A percentile compares a stretch with the other conserved stretches of the same genome.
phyloP scores from a whole-genome alignment of 2,113 vertebrate species.

The Triplophysa tibetana region DNA sequence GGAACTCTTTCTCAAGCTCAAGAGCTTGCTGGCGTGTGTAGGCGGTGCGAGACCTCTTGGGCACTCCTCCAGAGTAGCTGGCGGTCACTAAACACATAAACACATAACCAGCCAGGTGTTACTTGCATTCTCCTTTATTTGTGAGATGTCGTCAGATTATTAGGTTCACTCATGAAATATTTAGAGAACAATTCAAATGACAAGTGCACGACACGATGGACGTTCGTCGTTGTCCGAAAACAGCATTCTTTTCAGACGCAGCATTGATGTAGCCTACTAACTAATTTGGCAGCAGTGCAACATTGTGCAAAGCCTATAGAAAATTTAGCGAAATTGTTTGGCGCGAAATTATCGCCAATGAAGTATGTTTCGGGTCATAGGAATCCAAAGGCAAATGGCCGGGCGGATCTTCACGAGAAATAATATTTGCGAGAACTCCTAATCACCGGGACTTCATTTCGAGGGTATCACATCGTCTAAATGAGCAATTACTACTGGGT shows the following conservation, averaged over 20 bases:
- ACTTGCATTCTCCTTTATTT: slow-evolving; percentile 60
- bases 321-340: slow-evolving; percentile 73
- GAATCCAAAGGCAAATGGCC: slow-evolving; percentile 88
- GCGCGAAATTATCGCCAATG: slow-evolving; percentile 60
- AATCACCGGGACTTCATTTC: slow-evolving; percentile 96
- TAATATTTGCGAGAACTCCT: slow-evolving; percentile 98
- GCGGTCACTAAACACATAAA: slow-evolving; percentile 86
- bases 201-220: neutral
- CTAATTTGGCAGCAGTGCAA: slow-evolving; percentile 66
- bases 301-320: slow-evolving; percentile 64
- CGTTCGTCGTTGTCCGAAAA: neutral
- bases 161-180: slow-evolving; percentile 1
- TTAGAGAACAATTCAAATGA: neutral
- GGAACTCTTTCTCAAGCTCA: slow-evolving; percentile 99
- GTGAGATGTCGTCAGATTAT: slow-evolving; percentile 18
- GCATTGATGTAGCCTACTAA: slow-evolving; percentile 46
- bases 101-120: slow-evolving; percentile 83
- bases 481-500: slow-evolving; percentile 74
- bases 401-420: slow-evolving; percentile 87
- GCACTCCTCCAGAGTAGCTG: slow-evolving; percentile 94
- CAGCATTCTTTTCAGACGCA: neutral
- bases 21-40: slow-evolving; percentile 99
- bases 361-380: slow-evolving; percentile 81
- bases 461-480: slow-evolving; percentile 92
- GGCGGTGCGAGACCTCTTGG: slow-evolving; percentile 98